Base-by-base conservation (phyloP, 1,140 invertebrate species). In the Aphelenchoides avenae region DNA sequence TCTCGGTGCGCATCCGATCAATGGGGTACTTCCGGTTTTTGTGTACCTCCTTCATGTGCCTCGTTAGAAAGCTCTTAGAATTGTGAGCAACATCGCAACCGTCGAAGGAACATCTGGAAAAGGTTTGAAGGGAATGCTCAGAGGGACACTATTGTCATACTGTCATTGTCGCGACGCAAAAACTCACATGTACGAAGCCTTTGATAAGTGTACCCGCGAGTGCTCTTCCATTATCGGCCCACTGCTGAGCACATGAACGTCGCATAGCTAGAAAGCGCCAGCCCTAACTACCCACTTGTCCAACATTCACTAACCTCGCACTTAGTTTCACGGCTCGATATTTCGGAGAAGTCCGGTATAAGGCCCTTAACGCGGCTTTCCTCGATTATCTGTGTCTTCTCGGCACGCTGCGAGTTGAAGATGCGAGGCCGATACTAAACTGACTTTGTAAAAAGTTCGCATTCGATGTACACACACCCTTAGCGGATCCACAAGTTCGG, bases 371-470 rank as follows among this genome's bases (percentile, higher is more conserved):
- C 22, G 15, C 52, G 24, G 9, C 44, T 52, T n/a, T 24, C 48
- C 52, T 53, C 52, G 27, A 53, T 53, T n/a, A 53, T 26, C 47
- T 52, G 48, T 26, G 46, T 53, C 48, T 53, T 53, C 37, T 52
- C 52, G 15, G 44, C 44, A 29, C 52, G 13, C 37, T 53, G 52
- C 18, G 44, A 52, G 48, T 53, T 53, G 52, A 30, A 53, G 52
- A 53, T 53, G 20, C 37, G 27, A 6, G 52, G 52, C 3, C 52
- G 52, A 30, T 20, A 53, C 46, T 51, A n/a, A 49, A 46, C 29
- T 26, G 7, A 43, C 31, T 11, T 43, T 15, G 18, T 43, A 43
- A 15, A 26, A 43, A 15, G 7, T 6, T 43, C 15, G 7, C 9
- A n/a, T n/a, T n/a, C n/a, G n/a, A n/a, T n/a, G n/a, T n/a, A n/a